A percentile compares a stretch with the other conserved stretches of the same genome.
These are phyloP conservation scores for Mandrillus leucophaeus DNA, from an alignment of 2,113 vertebrate species.

Conservation along the genomic window DNA sequence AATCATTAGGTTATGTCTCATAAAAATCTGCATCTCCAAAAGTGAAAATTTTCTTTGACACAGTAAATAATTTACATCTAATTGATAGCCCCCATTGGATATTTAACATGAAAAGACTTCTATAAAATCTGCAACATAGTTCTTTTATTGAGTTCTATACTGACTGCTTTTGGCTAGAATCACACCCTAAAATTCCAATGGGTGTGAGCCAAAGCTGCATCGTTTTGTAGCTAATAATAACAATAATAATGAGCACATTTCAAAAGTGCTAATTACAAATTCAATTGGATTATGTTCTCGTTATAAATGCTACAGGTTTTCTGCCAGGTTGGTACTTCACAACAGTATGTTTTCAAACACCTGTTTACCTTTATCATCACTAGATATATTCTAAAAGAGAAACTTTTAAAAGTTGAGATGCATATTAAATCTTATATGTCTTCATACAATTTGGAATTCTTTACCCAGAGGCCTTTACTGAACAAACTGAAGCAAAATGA, in stretches of 20 bases:
- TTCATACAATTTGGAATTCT: slow-evolving; percentile 41
- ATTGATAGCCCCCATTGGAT: slow-evolving; percentile 42
- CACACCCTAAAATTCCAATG: slow-evolving; percentile 72
- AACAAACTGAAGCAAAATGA: slow-evolving; percentile 43
- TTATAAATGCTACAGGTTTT: slow-evolving; percentile 77
- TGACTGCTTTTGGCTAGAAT: slow-evolving; percentile 72
- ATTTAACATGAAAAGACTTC: slow-evolving; percentile 68
- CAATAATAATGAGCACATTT: slow-evolving; percentile 79
- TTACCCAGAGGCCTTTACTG: slow-evolving; percentile 52
- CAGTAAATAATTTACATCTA: slow-evolving; percentile 31
- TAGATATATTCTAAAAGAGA: slow-evolving; percentile 68
- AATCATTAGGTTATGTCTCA: background rate
- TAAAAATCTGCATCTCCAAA: slow-evolving; percentile 3
- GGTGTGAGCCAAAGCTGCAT: slow-evolving; percentile 71
- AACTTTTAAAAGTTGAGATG: slow-evolving; percentile 60
- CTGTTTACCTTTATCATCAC: slow-evolving; percentile 79
- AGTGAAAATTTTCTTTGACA: slow-evolving; percentile 21
- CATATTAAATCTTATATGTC: slow-evolving; percentile 50
- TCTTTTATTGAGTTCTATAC: slow-evolving; percentile 68
- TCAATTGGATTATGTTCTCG: slow-evolving; percentile 71
- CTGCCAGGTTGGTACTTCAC: slow-evolving; percentile 74
- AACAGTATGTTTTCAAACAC: slow-evolving; percentile 79
- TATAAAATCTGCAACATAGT: slow-evolving; percentile 68
- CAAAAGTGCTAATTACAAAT: slow-evolving; percentile 79
- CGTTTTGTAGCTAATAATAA: slow-evolving; percentile 80